Evolutionary conservation across 2,797 vertebrate genomes (phyloP), one percentile per base, ranked within the genome.

Genomic region (Sarcophilus harrisii): DNA sequence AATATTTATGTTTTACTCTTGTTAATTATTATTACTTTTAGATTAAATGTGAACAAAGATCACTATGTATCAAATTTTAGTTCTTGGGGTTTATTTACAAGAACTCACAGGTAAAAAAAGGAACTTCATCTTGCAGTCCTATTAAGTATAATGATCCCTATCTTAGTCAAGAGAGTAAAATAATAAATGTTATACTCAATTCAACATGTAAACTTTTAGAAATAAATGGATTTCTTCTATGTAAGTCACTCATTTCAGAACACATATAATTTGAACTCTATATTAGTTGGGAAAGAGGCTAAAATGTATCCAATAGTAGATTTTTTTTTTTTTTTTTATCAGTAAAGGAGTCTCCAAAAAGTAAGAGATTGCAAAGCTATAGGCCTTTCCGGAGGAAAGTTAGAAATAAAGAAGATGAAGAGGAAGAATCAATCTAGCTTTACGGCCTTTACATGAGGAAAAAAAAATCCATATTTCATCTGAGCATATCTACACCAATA

Each of bases 71-170:
- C 90, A 4, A 97, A 92, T 87, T 90, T 91, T 91, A 92, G 92
- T 92, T 95, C 58, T 27, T 54, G n/a, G 21, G 27, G 81, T 91
- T 96, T 96, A 21, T 97, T 92, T 94, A 81, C 62, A 60, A 96
- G 30, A 57, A 28, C 94, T 92, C 92, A 87, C 24, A 92, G 14
- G 27, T 2, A 73, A 91, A 54, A 49, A 54, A 92, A 87, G 45
- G 91, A 55, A 60, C 66, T 1, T 58, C 1, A 52, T 90, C 92
- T n/a, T 60, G 1, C 14, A 93, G 3, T 95, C 93, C 6, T 81
- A 90, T 94, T 32, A 94, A 90, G 81, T 91, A 91, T 91, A 93
- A 57, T 32, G 0, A 4, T 45, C 92, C 16, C 12, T 96, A 52
- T 52, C 32, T 49, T 52, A 94, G 52, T 94, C 94, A 81, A 4